Evolutionary conservation across 1,140 invertebrate species (phyloP), one percentile per base, ranked within the genome.

Genomic region (Heliconius hewitsoni): DNA sequence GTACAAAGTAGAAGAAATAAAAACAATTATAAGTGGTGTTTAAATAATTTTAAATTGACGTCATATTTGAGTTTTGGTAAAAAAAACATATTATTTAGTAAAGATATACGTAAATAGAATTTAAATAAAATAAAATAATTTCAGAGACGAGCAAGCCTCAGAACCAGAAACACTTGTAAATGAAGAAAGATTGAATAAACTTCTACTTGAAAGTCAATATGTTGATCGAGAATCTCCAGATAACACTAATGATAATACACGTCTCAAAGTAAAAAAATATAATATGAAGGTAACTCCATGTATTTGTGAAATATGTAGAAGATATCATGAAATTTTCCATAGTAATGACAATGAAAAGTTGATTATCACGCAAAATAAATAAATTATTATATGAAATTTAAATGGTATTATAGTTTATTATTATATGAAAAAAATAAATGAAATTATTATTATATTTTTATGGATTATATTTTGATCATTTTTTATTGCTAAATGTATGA

Each of bases 281-380:
- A 73, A 37, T 39, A 55, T 23, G 72, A 87, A 83, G 79, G 57
- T 85, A 5, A 83, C 79, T 1, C 89, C 91, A 4, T 94, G 92
- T 50, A 78, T 90, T 2, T 94, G 92, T 73, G 89, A 92, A 74
- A 94, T 94, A 60, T 94, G 92, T 70, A 88, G 82, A 76, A 81
- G 88, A 74, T 94, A 94, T 73, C 86, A 94, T 39, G 89, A 94
- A 79, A 60, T 94, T 30, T 94, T 93, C 74, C 91, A 93, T 76
- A 66, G 80, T n/a, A 79, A 86, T 73, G 71, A 52, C 16, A 74
- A 82, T 46, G 8, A 27, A 16, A 37, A n/a, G 30, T n/a, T 72
- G 37, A n/a, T 42, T 16, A 19, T 39, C 19, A 57, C 8, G 3
- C 6, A 57, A 46, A 46, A 46, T 16, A 46, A 46, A 23, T n/a